These are phyloP conservation scores for Micrastur ruficollis DNA, from an alignment of 2,797 vertebrate species.

Conservation along the genomic window DNA sequence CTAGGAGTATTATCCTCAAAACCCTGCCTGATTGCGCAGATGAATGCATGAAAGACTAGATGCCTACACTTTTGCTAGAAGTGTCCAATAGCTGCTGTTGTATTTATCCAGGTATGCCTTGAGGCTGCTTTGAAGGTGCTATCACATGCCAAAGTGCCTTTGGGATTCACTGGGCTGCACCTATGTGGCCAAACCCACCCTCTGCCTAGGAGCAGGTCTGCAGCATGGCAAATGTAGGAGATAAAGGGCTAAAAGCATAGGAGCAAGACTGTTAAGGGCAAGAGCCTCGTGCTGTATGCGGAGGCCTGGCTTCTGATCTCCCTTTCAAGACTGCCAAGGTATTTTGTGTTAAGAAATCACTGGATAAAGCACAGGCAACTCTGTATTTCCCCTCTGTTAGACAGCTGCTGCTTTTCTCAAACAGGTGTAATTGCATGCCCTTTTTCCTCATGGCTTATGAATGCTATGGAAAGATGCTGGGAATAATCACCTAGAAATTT, in stretches of 20 bases:
- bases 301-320: background rate
- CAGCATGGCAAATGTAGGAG: background rate
- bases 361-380: background rate
- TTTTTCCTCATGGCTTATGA: background rate
- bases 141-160: background rate
- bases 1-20: background rate
- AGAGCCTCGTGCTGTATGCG: background rate
- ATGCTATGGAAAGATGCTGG: background rate
- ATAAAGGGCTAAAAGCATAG: background rate
- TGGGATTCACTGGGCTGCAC: background rate
- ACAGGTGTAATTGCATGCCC: background rate
- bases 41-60: background rate
- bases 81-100: background rate
- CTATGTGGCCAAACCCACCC: background rate
- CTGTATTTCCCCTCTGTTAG: background rate
- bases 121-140: background rate
- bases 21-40: background rate
- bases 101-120: background rate
- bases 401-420: background rate
- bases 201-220: background rate
- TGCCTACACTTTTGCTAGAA: accelerated
- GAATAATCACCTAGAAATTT: constrained; percentile 15
- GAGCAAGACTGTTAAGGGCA: background rate
- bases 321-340: background rate
- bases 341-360: background rate